phyloP scores from a whole-genome alignment of 2,888 invertebrate genomes.

The Lampropteryx suffumata region DNA sequence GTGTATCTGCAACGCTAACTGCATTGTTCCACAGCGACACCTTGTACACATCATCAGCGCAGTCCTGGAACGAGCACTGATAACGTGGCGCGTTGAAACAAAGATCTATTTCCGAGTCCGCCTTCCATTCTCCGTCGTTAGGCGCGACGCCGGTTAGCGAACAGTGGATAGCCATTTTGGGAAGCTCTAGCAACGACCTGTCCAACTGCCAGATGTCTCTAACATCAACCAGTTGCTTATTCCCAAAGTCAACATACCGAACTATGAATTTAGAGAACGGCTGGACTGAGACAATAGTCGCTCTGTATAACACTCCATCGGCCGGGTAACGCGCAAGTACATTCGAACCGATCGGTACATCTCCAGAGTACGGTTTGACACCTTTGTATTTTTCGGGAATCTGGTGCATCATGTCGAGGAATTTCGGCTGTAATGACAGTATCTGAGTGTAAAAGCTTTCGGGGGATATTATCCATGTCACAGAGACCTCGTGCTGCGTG shows the following conservation, averaged over 20 bases:
- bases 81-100: conserved; percentile 85
- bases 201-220: conserved; percentile 88
- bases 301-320: conserved; percentile 88
- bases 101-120: conserved; percentile 77
- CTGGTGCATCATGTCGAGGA: conserved; percentile 86
- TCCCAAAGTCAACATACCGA: conserved; percentile 90
- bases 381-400: conserved; percentile 87
- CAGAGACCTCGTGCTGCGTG: conserved; percentile 80
- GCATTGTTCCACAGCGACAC: conserved; percentile 77
- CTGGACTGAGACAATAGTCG: conserved; percentile 83
- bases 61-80: conserved; percentile 81
- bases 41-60: conserved; percentile 69
- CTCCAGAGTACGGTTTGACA: conserved; percentile 62
- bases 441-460: conserved; percentile 87
- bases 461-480: conserved; percentile 90
- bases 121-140: conserved; percentile 82
- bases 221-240: conserved; percentile 84
- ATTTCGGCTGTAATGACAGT: conserved; percentile 76
- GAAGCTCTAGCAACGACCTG: conserved; percentile 84
- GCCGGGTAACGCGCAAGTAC: conserved; percentile 88
- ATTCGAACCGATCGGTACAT: conserved; percentile 82
- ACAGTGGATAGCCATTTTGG: conserved; percentile 88
- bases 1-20: conserved; percentile 68
- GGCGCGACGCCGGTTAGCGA: conserved; percentile 84
- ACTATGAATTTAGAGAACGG: conserved; percentile 85